Evolutionary conservation across 2,888 invertebrate species (phyloP), one percentile per base, ranked within the genome.

Genomic region (Agonopterix alstromeriana): DNA sequence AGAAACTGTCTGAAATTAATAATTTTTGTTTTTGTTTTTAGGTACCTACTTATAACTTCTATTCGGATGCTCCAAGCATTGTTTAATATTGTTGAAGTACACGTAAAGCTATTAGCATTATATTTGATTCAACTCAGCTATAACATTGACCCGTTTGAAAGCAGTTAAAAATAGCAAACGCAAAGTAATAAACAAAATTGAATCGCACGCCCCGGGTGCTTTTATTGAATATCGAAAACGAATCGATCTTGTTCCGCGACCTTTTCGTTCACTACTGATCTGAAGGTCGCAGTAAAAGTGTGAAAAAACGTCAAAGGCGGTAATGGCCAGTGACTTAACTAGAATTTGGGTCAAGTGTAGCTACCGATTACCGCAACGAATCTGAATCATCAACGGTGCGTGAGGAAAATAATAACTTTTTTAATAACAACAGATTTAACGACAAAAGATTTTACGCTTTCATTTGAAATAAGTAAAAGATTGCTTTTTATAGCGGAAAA

Each of bases 231-330:
- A 38, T 52, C 55, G 49, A 58, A 50, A 52, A 46, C 41, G 40
- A 46, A 42, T 14, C 46, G 46, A 46, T 35, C 8, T 36, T 42
- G 48, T 52, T 47, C 40, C 36, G 44, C 38, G 48, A 46, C 50
- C 42, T 42, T 43, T 36, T 35, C 27, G 27, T 27, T 7, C n/a
- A 11, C 11, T 11, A 35, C 11, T 5, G 17, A 12, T 35, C 56
- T 53, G 63, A 73, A 77, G 77, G 79, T 74, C 75, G 66, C 57
- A 61, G 77, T 76, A 78, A 78, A 78, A 80, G 79, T 77, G 70
- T 73, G 70, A 71, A 79, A 78, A 73, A 61, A 51, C 46, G 50
- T 50, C 63, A 54, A 47, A 43, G 36, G 11, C 44, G 10, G 10
- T 10, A 38, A 38, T n/a, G 10, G 38, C 35, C 45, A 46, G 35